Conservation (phyloP, 1,140 invertebrate species). For the Bicyclus anynana region DNA sequence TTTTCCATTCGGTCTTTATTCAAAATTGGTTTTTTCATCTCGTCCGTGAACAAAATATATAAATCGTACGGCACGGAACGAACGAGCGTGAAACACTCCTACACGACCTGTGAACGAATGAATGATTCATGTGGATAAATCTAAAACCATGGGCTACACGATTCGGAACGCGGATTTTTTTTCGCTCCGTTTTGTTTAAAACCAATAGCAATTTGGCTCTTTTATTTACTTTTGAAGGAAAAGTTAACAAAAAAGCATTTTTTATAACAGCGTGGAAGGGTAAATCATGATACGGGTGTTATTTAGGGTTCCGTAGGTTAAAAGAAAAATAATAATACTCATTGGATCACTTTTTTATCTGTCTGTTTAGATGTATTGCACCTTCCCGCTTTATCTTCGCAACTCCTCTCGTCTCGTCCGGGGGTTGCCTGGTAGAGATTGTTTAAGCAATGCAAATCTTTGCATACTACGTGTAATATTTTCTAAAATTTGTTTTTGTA, state of each 20-base stretch:
- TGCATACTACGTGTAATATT: no score
- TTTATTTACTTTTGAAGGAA: not conserved
- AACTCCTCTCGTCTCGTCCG: no score
- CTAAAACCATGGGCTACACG: not conserved
- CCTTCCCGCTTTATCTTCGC: no score
- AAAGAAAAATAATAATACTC: no score
- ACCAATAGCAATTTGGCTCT: not conserved
- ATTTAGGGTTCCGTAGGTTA: no score
- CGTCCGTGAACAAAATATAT: slow-evolving; percentile 7
- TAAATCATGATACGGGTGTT: no score
- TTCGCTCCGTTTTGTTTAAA: not conserved
- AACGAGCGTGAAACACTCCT: slow-evolving; percentile 1
- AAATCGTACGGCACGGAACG: not conserved
- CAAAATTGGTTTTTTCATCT: not conserved
- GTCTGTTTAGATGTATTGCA: no score
- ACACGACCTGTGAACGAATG: slow-evolving; percentile 6
- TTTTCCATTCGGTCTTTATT: not conserved
- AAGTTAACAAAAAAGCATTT: not conserved
- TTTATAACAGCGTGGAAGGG: no score
- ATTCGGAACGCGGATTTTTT: not conserved
- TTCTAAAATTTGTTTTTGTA: no score
- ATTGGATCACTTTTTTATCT: no score
- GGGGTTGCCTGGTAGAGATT: no score
- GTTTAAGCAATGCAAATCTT: no score
- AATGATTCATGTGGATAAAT: slow-evolving; percentile 8